These are phyloP conservation scores for Dynastes tityus DNA, from an alignment of 2,888 invertebrate species.

Conservation along the genomic window DNA sequence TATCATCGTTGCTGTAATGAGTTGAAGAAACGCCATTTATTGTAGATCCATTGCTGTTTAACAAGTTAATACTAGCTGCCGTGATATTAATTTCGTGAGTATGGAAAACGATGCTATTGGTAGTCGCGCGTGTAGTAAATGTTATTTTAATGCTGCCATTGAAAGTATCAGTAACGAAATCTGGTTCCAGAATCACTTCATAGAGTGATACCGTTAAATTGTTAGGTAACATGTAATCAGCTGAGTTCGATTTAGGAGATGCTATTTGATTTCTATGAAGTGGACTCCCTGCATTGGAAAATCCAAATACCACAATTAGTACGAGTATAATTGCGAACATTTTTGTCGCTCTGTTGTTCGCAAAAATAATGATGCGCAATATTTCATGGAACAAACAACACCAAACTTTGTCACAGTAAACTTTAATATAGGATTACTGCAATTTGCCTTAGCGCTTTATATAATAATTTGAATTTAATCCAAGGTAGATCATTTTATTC, in stretches of 20 bases:
- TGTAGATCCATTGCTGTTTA: not conserved
- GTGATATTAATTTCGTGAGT: constrained; percentile 37
- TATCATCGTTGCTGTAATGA: constrained; percentile 22
- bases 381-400: too few relatives aligned
- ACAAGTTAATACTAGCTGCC: constrained; percentile 22
- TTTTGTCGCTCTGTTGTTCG: not conserved
- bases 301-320: not conserved
- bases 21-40: constrained; percentile 16
- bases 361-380: not conserved
- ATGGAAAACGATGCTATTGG: constrained; percentile 37
- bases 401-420: too few relatives aligned
- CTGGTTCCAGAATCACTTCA: constrained; percentile 39
- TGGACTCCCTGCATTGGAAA: not conserved
- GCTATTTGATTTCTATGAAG: constrained; percentile 28
- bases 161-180: constrained; percentile 47
- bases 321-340: not conserved
- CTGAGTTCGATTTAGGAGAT: constrained; percentile 9
- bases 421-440: too few relatives aligned
- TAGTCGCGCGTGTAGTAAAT: not conserved
- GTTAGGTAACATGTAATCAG: constrained; percentile 35
- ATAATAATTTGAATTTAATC: too few relatives aligned
- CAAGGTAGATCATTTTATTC: too few relatives aligned
- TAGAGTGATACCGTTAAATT: constrained; percentile 31
- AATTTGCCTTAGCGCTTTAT: not conserved
- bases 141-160: constrained; percentile 43